Evolutionary conservation across 2,888 invertebrate species (phyloP).

Genomic region (Hesperia comma): DNA sequence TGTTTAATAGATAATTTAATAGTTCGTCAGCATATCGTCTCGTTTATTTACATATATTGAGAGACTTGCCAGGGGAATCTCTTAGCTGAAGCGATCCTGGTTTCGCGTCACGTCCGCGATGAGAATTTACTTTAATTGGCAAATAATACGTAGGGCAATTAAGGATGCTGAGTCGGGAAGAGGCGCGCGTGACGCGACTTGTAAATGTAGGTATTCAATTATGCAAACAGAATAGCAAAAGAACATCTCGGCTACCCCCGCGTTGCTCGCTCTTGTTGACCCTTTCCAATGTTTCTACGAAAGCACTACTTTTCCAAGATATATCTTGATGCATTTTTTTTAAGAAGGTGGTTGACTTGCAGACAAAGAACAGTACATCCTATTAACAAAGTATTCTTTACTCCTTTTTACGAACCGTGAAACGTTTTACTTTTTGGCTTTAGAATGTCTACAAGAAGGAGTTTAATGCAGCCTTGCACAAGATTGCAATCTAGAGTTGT

Average conservation of each 20-base stretch:
- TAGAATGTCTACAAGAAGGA: constrained; percentile 16
- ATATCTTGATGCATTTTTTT: neutral
- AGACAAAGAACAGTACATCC: neutral
- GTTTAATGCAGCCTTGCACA: constrained; percentile 33
- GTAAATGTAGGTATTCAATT: constrained; percentile 77
- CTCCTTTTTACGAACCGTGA: neutral
- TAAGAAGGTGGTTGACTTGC: neutral
- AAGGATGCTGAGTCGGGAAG: constrained; percentile 82
- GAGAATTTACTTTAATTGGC: constrained; percentile 85
- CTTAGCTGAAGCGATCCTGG: constrained; percentile 68
- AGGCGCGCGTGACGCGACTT: constrained; percentile 81
- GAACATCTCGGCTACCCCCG: constrained; percentile 60
- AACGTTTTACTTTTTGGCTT: constrained; percentile 6
- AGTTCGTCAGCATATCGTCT: constrained; percentile 33
- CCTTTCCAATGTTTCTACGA: constrained; percentile 40
- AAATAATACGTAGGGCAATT: constrained; percentile 84
- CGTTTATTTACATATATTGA: constrained; percentile 63
- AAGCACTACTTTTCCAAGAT: neutral
- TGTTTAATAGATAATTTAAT: constrained; percentile 1
- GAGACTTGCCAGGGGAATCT: constrained; percentile 58
- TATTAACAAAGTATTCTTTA: neutral
- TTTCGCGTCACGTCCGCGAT: constrained; percentile 80
- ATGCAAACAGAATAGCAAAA: constrained; percentile 78
- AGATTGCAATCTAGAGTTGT: constrained; percentile 35
- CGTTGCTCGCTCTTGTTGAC: constrained; percentile 56